Percentiles rank a stretch among this genome's conserved stretches.
phyloP scores from a whole-genome alignment of 2,113 vertebrate genomes.

The Lophius piscatorius region DNA sequence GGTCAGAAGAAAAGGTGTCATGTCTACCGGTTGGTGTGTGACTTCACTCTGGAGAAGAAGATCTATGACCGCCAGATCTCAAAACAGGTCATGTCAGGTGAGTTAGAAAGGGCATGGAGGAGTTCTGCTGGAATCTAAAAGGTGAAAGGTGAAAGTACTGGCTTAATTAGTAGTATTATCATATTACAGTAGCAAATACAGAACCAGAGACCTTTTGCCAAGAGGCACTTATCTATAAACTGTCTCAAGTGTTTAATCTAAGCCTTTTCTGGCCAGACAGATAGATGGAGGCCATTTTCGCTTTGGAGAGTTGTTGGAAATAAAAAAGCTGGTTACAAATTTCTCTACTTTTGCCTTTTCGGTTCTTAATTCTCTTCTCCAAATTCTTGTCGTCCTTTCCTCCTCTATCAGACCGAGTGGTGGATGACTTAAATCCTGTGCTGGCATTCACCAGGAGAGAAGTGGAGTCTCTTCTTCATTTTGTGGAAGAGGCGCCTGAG shows the following conservation, averaged over 20 bases:
- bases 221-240: conserved; percentile 34
- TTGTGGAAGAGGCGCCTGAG: conserved; percentile 92
- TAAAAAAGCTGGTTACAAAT: too few species aligned
- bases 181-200: too few species aligned
- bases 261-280: too few species aligned
- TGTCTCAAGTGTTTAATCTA: conserved; percentile 36
- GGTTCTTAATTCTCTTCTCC: neutral
- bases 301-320: neutral
- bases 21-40: conserved; percentile 94
- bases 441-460: conserved; percentile 92
- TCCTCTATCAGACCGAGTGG: conserved; percentile 86
- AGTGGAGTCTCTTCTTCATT: conserved; percentile 95
- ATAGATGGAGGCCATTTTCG: conserved; percentile 6
- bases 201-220: neutral
- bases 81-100: conserved; percentile 98
- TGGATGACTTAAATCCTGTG: conserved; percentile 94
- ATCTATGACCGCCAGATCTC: conserved; percentile 98
- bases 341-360: too few species aligned
- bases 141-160: neutral
- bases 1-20: conserved; percentile 93
- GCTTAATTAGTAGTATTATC: neutral
- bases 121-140: neutral
- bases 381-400: neutral
- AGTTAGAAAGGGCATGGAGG: conserved; percentile 5
- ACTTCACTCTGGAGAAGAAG: conserved; percentile 96